Conservation (phyloP, 1,140 invertebrate genomes). For the Apis mellifera region Amel_HAv3.1 CM009942.2:8547001-8547500, state of each 20-base stretch:
- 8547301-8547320: conserved; percentile 90
- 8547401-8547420: conserved; percentile 25
- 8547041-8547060: conserved; percentile 94
- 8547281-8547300: conserved; percentile 83
- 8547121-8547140: conserved; percentile 98
- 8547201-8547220: conserved; percentile 32
- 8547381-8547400: conserved; percentile 85
- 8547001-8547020: conserved; percentile 94
- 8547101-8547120: conserved; percentile 89
- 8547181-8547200: conserved; percentile 86
- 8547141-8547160: conserved; percentile 88
- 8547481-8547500: conserved; percentile 85
- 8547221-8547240: too few relatives aligned
- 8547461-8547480: conserved; percentile 44
- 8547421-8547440: not conserved
- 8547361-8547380: conserved; percentile 93
- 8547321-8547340: conserved; percentile 94
- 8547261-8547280: conserved; percentile 18
- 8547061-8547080: conserved; percentile 93
- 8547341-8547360: conserved; percentile 93
- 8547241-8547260: conserved; percentile 49
- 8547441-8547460: not conserved
- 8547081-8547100: conserved; percentile 91
- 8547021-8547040: conserved; percentile 95
- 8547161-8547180: conserved; percentile 84